Evolutionary conservation across 2,888 invertebrate genomes (phyloP).

Genomic region (Aphodius sticticus): DNA sequence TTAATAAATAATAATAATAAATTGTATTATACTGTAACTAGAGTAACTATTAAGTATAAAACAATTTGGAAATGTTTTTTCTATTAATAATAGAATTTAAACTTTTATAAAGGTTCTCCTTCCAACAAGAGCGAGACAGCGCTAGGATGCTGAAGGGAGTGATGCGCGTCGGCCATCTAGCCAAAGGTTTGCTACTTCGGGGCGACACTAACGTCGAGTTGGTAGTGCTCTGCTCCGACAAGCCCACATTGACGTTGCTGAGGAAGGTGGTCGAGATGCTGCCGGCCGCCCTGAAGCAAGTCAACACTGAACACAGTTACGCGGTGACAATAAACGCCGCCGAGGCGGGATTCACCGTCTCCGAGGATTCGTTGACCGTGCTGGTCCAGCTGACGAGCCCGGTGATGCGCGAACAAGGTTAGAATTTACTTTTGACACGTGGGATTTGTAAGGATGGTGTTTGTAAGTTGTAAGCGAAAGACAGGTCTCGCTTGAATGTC

Average conservation of each 20-base stretch:
- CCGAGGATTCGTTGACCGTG: constrained; percentile 81
- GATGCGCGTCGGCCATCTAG: constrained; percentile 93
- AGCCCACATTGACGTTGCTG: constrained; percentile 88
- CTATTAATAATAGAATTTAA: not conserved
- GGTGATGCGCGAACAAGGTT: constrained; percentile 85
- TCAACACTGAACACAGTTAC: constrained; percentile 80
- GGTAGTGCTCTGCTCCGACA: constrained; percentile 94
- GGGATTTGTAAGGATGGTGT: constrained; percentile 56
- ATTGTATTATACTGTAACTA: too few species aligned
- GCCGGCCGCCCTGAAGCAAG: constrained; percentile 78
- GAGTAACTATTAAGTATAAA: too few species aligned
- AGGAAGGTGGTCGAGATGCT: constrained; percentile 87
- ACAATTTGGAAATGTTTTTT: too few species aligned
- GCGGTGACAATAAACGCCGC: constrained; percentile 84
- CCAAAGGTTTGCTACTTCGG: constrained; percentile 87
- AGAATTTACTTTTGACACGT: constrained; percentile 51
- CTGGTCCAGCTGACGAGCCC: constrained; percentile 93
- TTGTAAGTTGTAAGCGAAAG: not conserved
- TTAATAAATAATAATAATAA: too few species aligned
- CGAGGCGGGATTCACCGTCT: constrained; percentile 84
- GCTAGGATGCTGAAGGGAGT: constrained; percentile 90
- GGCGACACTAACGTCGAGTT: constrained; percentile 91
- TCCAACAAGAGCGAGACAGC: constrained; percentile 69
- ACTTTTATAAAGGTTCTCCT: constrained; percentile 63
- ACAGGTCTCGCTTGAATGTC: constrained; percentile 20